Base-by-base conservation (phyloP, 1,140 invertebrate species). In the Stratiolaelaps scimitus region DNA sequence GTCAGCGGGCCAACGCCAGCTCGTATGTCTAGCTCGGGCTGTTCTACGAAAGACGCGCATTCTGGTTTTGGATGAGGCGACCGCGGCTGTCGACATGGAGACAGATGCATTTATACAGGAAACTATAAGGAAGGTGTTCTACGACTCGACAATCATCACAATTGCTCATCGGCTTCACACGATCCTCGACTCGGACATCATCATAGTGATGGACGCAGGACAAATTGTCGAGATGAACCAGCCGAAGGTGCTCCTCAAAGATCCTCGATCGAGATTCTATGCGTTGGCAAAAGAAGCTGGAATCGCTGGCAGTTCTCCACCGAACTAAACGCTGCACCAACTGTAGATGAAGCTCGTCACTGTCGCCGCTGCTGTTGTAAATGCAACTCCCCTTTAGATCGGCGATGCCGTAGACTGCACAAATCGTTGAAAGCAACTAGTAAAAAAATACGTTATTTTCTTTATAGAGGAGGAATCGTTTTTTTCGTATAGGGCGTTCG, bases 41-140 rank as follows among this genome's bases (percentile, higher is more conserved):
- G 85, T 78, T 72, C 69, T 79, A 0, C 68, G 72, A 29, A 71
- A 75, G 20, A 75, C 73, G 64, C 72, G 72, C 84, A 86, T 97
- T 67, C 75, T 98, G 7, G 86, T 91, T 70, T 85, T 97, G 64
- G 93, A 97, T 76, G 93, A 98, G 78, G 92, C 89, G 1, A 97
- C 92, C 1, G 89, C 93, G 0, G 91, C 89, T 75, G 81, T 96
- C 45, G 93, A 97, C 78, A 78, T 83, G 66, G 85, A 90, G 69
- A 93, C 89, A 0, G 92, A 96, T 75, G 80, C 83, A 65, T 78
- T 84, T 48, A 92, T 97, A 70, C 88, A 95, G 75, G 77, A 84
- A 69, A 89, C 88, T 0, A 81, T 97, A 56, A 80, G 85, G 44
- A 82, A 82, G 69, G 83, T 83, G 43, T 96, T 96, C 73, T 80